Evolutionary conservation across 2,113 vertebrate species (phyloP), one percentile per base, ranked within the genome.

Genomic region (Okapia johnstoni): DNA sequence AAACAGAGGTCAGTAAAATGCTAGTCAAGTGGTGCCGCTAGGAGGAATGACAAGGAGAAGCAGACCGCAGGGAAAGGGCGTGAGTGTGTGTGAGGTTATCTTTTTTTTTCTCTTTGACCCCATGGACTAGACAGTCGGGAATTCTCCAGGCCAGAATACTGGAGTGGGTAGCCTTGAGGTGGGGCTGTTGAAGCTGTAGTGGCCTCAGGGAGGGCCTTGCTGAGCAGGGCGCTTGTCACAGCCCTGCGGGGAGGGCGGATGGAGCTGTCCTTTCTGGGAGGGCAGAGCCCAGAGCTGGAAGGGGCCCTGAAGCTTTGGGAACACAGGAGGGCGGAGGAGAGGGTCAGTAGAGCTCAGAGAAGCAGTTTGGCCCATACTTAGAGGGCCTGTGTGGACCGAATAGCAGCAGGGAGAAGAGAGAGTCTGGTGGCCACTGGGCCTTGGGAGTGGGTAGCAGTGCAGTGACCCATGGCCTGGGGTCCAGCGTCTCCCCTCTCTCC

Each of bases 381-480:
- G 10, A 17, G 30, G 36, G 5, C 25, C 23, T 57, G 1, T 1
- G 2, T 9, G 25, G 52, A 11, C 77, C 1, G 3, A 8, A 26
- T 1, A 26, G 8, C 11, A 5, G 33, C 30, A 2, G 43, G 46
- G 30, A n/a, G 30, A 10, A 2, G 30, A 7, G 1, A 14, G 90
- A 33, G 28, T 14, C 43, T 86, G 52, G 30, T 19, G 9, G n/a
- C 19, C 15, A 8, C 33, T n/a, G 40, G 50, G 28, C 26, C 4
- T 21, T 3, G 83, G 40, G 25, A 30, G 46, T 1, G 14, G 70
- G 19, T 9, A 30, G 55, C n/a, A 0, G 7, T 6, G 0, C 5
- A 5, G 30, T 6, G 1, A 3, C 52, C 2, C 11, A 0, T 13
- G 1, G n/a, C 33, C 2, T 1, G 2, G 16, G 19, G 21, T 26